Evolutionary conservation across 2,113 vertebrate species (phyloP), one percentile per base, ranked within the genome.

Genomic region (Oryzias javanicus): DNA sequence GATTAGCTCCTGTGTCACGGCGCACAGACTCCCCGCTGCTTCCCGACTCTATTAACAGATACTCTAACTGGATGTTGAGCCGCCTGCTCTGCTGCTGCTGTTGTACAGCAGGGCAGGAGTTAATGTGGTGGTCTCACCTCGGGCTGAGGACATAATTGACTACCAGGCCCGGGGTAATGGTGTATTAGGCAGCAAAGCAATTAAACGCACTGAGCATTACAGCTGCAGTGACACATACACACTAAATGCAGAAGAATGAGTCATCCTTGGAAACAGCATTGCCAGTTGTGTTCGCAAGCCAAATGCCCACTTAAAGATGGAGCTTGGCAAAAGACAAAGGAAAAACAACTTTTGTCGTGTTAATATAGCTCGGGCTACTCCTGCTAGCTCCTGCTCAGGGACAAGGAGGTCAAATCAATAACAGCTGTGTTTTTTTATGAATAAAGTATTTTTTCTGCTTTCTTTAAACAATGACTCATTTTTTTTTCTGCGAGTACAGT

Each of bases 71-170:
- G 82, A 86, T 29, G 56, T 61, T 62, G 73, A 65, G 73, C 68
- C 76, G 73, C 76, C 80, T 76, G 67, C 55, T 78, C 72, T 62
- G 67, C 70, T 78, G 59, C 62, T 57, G 20, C 73, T 74, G 72
- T 72, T 83, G 78, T 46, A 62, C 79, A 78, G 66, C 67, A 63
- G 78, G 66, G 73, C 80, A 82, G 76, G 70, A 85, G 77, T 86
- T 89, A 87, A 89, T 88, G 79, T 68, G 80, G 75, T 69, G 75
- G 76, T 76, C 84, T 85, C 79, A 87, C 80, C 86, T 87, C 80
- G 76, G 85, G 86, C 82, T 70, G 57, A 69, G 67, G 69, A 84
- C 83, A 83, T 83, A 80, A 90, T 85, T 83, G 80, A 72, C 80
- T 78, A 66, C 74, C 20, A 55, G 82, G 66, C 82, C 72, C 4